Evolutionary conservation across 23 tunicate genomes (phyloP).

Genomic region (Diplosoma virens): DNA sequence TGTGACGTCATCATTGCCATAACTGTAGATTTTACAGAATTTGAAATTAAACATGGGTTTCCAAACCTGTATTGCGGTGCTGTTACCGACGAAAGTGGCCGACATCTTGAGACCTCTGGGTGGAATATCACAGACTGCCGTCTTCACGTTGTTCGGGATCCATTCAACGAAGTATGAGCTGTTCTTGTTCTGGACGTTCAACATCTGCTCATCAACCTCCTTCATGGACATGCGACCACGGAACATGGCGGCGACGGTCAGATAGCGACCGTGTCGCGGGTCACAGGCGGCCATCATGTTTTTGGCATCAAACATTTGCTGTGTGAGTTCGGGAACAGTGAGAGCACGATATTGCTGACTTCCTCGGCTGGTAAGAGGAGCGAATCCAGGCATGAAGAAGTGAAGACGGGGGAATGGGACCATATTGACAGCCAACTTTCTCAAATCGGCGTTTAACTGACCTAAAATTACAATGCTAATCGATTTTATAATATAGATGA

Average conservation of each 20-base stretch:
- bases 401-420: slow-evolving; percentile 97
- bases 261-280: slow-evolving; percentile 95
- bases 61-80: slow-evolving; percentile 96
- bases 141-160: slow-evolving; percentile 98
- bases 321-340: slow-evolving; percentile 96
- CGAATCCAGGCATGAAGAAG: slow-evolving; percentile 98
- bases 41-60: too few species aligned
- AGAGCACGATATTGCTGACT: slow-evolving; percentile 92
- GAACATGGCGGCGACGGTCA: slow-evolving; percentile 94
- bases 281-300: slow-evolving; percentile 99
- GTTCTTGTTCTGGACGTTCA: slow-evolving; percentile 97
- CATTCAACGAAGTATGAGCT: slow-evolving; percentile 97
- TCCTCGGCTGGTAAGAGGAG: slow-evolving; percentile 93
- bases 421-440: slow-evolving; percentile 97
- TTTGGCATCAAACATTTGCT: slow-evolving; percentile 98
- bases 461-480: too few species aligned
- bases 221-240: slow-evolving; percentile 99
- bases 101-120: slow-evolving; percentile 93
- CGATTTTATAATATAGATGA: too few species aligned
- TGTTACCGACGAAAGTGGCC: slow-evolving; percentile 93
- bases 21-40: too few species aligned
- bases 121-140: slow-evolving; percentile 98
- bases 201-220: slow-evolving; percentile 99
- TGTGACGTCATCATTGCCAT: too few species aligned
- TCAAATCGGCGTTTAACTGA: slow-evolving; percentile 90